Evolutionary conservation across 1,140 invertebrate genomes (phyloP).

Genomic region (Caenorhabditis brenneri): DNA sequence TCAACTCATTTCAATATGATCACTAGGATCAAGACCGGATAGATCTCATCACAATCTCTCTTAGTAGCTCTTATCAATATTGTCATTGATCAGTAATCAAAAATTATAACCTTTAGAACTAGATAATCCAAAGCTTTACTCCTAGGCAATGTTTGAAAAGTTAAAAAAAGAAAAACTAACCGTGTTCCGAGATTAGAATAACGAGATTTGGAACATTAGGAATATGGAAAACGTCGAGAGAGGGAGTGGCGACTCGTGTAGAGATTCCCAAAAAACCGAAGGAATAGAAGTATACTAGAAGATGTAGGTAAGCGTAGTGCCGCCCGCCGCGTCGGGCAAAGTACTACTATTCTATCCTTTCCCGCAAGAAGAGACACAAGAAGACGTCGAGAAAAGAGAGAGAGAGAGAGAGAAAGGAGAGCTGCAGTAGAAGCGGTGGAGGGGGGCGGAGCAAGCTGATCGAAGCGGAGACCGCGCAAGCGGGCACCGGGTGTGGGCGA

Average conservation of each 20-base stretch:
- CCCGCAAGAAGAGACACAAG: conserved; percentile 4
- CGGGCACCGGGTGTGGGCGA: conserved; percentile 29
- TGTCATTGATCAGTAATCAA: too few species aligned
- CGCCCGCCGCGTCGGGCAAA: conserved; percentile 28
- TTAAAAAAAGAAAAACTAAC: not conserved
- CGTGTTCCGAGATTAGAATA: conserved; percentile 32
- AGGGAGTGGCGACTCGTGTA: conserved; percentile 3
- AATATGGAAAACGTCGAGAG: not conserved
- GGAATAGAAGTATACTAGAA: conserved; percentile 33
- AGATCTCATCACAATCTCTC: too few species aligned
- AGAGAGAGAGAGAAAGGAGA: conserved; percentile 33
- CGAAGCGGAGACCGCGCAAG: conserved; percentile 27
- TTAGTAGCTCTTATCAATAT: too few species aligned
- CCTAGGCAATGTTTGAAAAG: too few species aligned
- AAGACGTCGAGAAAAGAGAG: conserved; percentile 29
- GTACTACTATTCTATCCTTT: conserved; percentile 37
- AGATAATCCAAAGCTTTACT: too few species aligned
- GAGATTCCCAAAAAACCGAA: not conserved
- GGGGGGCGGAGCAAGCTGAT: conserved; percentile 32
- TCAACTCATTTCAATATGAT: too few species aligned
- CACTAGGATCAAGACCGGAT: too few species aligned
- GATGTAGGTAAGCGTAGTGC: conserved; percentile 36
- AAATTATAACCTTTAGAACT: too few species aligned
- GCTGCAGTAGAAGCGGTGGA: conserved; percentile 12
- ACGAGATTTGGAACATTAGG: conserved; percentile 29